phyloP scores from a whole-genome alignment of 2,797 vertebrate species.

The Coccyzus lansbergi region DNA sequence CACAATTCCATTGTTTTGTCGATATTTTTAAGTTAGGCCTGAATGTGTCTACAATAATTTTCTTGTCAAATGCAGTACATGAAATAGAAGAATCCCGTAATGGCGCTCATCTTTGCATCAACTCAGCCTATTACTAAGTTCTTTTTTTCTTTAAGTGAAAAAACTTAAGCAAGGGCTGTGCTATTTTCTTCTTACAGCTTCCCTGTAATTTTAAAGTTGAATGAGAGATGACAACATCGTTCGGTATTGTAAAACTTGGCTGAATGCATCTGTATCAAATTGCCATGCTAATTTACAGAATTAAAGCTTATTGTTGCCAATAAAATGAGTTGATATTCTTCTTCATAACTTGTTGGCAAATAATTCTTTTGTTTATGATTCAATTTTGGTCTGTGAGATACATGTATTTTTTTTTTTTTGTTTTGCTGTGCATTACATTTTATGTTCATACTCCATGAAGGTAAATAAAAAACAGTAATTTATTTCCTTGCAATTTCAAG shows the following conservation, averaged over 20 bases:
- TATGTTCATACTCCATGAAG: not conserved
- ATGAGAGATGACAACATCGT: not conserved
- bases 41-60: slow-evolving; percentile 21
- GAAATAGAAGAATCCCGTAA: not conserved
- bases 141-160: not conserved
- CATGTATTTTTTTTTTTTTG: not conserved
- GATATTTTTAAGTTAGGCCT: slow-evolving; percentile 19
- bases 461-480: not conserved
- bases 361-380: not conserved
- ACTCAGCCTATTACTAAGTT: not conserved
- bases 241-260: slow-evolving; percentile 36
- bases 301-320: slow-evolving; percentile 54
- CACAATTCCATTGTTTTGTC: slow-evolving; percentile 14
- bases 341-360: not conserved
- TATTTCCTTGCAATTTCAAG: not conserved
- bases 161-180: slow-evolving; percentile 9
- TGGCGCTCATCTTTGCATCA: not conserved
- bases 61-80: not conserved
- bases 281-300: slow-evolving; percentile 43
- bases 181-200: slow-evolving; percentile 29
- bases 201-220: slow-evolving; percentile 38
- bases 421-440: not conserved
- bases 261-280: slow-evolving; percentile 48
- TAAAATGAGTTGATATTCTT: slow-evolving; percentile 3
- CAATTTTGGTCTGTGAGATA: not conserved